Percentiles rank a stretch among this genome's conserved stretches.
Conservation (phyloP, 2,888 invertebrate genomes). For the Brachypterus glaber region DNA sequence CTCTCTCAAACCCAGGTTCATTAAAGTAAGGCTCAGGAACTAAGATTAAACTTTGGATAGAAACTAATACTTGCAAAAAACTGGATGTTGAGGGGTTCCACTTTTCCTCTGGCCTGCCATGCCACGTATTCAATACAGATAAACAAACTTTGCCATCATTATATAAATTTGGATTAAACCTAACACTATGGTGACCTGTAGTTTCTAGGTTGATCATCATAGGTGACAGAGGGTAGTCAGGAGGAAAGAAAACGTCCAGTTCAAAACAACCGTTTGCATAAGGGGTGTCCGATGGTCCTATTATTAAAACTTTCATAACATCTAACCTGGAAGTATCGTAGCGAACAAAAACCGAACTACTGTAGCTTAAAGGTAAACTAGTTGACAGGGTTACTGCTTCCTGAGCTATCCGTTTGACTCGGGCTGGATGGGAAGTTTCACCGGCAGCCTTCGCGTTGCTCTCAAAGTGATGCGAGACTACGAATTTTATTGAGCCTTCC, state of each 20-base stretch:
- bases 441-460: constrained; percentile 78
- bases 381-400: constrained; percentile 91
- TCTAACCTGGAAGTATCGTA: constrained; percentile 90
- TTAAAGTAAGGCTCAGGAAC: constrained; percentile 93
- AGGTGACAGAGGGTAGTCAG: constrained; percentile 58
- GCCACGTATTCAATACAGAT: constrained; percentile 93
- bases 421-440: constrained; percentile 74
- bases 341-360: constrained; percentile 90
- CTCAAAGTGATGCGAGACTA: constrained; percentile 83
- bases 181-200: constrained; percentile 77
- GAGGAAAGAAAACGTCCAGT: constrained; percentile 84
- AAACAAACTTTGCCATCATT: constrained; percentile 94
- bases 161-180: constrained; percentile 89
- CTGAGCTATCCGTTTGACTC: constrained; percentile 87
- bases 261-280: constrained; percentile 89
- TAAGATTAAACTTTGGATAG: constrained; percentile 84
- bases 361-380: constrained; percentile 83
- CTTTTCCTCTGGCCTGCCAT: constrained; percentile 91
- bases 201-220: constrained; percentile 88
- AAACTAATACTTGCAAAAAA: constrained; percentile 86
- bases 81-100: constrained; percentile 95
- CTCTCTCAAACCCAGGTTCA: constrained; percentile 88
- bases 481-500: constrained; percentile 68
- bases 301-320: constrained; percentile 89
- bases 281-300: constrained; percentile 80